phyloP scores from a whole-genome alignment of 1,140 invertebrate genomes.

The Drosophila suzukii region DNA sequence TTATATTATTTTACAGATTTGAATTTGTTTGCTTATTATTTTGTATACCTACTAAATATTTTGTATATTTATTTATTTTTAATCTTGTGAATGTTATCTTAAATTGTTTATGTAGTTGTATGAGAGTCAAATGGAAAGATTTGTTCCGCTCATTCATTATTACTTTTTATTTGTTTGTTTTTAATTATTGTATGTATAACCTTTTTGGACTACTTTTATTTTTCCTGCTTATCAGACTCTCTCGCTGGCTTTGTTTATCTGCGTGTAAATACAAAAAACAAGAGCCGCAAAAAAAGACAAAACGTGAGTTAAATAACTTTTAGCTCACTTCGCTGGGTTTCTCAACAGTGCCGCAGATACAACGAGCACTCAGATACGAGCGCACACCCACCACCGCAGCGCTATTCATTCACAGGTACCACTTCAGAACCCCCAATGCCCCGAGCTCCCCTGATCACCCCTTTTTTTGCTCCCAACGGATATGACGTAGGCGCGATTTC shows the following conservation, averaged over 20 bases:
- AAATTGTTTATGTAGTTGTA: no score
- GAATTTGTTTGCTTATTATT: background rate
- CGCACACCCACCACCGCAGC: constrained; percentile 23
- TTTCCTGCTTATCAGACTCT: constrained; percentile 30
- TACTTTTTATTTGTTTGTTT: constrained; percentile 47
- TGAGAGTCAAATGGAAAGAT: background rate
- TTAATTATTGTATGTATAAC: constrained; percentile 39
- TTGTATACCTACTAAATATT: background rate
- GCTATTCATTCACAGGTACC: constrained; percentile 52
- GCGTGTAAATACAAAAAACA: constrained; percentile 38
- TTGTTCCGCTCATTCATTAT: constrained; percentile 37
- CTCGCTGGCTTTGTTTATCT: constrained; percentile 41
- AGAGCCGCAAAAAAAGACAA: constrained; percentile 31
- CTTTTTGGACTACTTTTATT: constrained; percentile 18
- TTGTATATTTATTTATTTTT: background rate
- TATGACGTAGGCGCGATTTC: constrained; percentile 46
- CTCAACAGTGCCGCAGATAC: constrained; percentile 24
- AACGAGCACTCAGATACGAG: constrained; percentile 22
- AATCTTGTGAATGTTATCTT: no score
- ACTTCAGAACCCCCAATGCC: constrained; percentile 20
- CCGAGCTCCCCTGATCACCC: constrained; percentile 3
- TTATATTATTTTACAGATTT: no score
- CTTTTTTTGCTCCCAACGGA: constrained; percentile 47
- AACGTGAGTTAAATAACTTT: constrained; percentile 61
- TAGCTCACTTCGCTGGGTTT: constrained; percentile 33